Base-by-base conservation (phyloP, 2,113 vertebrate genomes). In the Circaetus cinerascens region DNA sequence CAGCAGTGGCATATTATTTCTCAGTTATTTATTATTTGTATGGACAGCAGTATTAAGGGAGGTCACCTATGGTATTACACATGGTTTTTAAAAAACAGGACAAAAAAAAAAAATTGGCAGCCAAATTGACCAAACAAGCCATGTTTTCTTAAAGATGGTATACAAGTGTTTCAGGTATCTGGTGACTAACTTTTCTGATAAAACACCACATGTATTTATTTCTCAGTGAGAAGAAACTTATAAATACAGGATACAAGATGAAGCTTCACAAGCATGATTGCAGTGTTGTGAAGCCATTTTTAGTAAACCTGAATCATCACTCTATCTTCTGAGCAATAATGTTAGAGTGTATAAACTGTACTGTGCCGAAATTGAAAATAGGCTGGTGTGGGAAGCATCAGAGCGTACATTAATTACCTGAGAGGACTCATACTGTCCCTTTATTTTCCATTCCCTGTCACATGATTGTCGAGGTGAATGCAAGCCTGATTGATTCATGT, bases 301-400 rank as follows among this genome's bases (percentile, higher is more conserved):
- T 96, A 96, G 94, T 78, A 91, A 96, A 91, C 71, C 94, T 97
- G 91, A 95, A 96, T 96, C 93, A 96, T 93, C 93, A 94, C 71
- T 97, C 89, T 94, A n/a, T 95, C 91, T 96, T 95, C 92, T 97
- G 94, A 98, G 96, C 96, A 97, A 96, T 96, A 97, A 97, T 97
- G 96, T 95, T 97, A 84, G 96, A 96, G 93, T 92, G 91, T 94
- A 79, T 95, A 86, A 95, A 95, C 67, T 63, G 73, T 97, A 94
- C 79, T 93, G 69, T 95, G 93, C 50, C 2, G 10, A 89, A 86
- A 93, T 93, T 96, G 95, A 96, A 97, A 96, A 97, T 92, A 97
- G 93, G 87, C 91, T 97, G 94, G 76, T 96, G 88, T 88, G 81
- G 85, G 86, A 94, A 97, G 81, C 71, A 51, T 48, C 10, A 7